Evolutionary conservation across 2,888 invertebrate genomes (phyloP).

Genomic region (Polyommatus iphigenia): DNA sequence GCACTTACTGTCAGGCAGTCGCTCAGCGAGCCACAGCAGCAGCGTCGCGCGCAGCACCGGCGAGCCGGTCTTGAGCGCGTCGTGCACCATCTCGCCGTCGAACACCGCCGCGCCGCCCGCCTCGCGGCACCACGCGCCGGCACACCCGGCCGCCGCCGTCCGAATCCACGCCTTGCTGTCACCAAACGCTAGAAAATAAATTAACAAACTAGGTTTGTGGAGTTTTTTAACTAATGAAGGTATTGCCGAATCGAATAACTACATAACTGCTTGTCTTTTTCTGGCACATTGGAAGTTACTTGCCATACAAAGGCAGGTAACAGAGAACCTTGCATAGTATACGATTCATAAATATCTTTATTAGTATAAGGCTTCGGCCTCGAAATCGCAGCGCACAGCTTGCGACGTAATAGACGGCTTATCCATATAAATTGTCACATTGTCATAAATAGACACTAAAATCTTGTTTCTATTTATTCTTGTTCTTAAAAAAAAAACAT

Average conservation of each 20-base stretch:
- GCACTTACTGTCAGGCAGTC: constrained; percentile 83
- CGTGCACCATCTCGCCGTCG: constrained; percentile 93
- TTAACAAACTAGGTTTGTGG: background rate
- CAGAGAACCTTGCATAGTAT: too few relatives aligned
- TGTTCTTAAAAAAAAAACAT: too few relatives aligned
- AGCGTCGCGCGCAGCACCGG: constrained; percentile 90
- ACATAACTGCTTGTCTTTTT: background rate
- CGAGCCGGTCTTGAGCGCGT: constrained; percentile 91
- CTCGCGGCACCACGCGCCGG: constrained; percentile 91
- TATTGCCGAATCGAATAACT: background rate
- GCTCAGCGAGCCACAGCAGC: constrained; percentile 92
- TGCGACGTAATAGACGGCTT: too few relatives aligned
- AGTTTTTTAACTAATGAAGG: too few relatives aligned
- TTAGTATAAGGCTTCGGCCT: too few relatives aligned
- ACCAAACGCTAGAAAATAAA: constrained; percentile 61
- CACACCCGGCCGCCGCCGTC: constrained; percentile 88
- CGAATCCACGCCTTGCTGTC: constrained; percentile 90
- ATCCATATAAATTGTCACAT: too few relatives aligned
- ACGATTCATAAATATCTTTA: too few relatives aligned
- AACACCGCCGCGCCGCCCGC: constrained; percentile 86
- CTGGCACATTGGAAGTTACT: too few relatives aligned
- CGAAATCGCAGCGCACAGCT: too few relatives aligned
- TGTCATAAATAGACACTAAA: too few relatives aligned
- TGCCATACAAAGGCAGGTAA: too few relatives aligned
- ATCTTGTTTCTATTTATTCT: too few relatives aligned